Evolutionary conservation across 2,113 vertebrate genomes (phyloP), one percentile per base, ranked within the genome.

Genomic region (Synchiropus splendidus): DNA sequence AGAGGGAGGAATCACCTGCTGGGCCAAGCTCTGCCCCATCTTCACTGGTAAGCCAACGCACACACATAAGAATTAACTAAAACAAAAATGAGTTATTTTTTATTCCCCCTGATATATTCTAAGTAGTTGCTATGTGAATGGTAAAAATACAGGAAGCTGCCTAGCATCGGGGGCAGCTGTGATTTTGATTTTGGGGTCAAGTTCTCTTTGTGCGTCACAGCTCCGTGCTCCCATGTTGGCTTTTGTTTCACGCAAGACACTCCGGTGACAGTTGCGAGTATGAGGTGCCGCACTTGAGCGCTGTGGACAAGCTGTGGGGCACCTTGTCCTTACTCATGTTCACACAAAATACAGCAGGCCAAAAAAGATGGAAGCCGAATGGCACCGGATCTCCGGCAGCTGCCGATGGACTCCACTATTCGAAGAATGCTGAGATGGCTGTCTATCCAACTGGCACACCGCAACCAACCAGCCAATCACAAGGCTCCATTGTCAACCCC

Each of bases 1-100:
- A 35, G 89, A 99, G 75, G 95, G 95, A 49, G 95, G 95, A 61
- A 99, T 99, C 80, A 98, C 95, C 59, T 98, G 93, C 85, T 99
- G 94, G 95, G 88, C 87, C 54, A 99, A 92, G 78, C 89, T 99
- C 75, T 98, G 92, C 77, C 95, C 95, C 71, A 89, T 97, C 72
- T 97, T 99, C 72, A 89, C 93, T 33, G 95, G 94, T 99, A 54
- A 89, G 90, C 89, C 31, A 12, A 36, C 48, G 32, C 41, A 53
- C 32, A 16, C 12, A n/a, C n/a, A n/a, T n/a, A n/a, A n/a, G 21
- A 27, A 27, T 27, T 27, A 27, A 45, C 3, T 16, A 33, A 45
- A 31, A 15, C 30, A 9, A 13, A 32, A 30, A 32, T 13, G 18
- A 42, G 8, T 14, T 12, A n/a, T 36, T 36, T 12, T 13, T 36